phyloP scores from a whole-genome alignment of 2,113 vertebrate genomes.

The Struthio camelus region DNA sequence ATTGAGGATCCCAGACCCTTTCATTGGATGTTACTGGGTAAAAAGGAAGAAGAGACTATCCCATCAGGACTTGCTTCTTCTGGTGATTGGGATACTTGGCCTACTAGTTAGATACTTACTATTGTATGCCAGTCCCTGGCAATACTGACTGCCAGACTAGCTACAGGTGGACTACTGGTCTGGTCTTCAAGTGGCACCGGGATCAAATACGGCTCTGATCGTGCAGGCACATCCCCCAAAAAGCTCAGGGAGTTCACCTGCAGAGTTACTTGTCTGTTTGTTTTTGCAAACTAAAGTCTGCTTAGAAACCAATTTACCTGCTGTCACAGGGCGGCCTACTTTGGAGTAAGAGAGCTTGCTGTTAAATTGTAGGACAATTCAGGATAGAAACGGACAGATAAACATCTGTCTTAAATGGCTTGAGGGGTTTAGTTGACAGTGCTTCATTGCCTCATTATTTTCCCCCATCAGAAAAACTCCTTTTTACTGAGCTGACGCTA shows the following conservation, averaged over 20 bases:
- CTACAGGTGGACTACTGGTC: too few species aligned
- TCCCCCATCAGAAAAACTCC: not conserved
- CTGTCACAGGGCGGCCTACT: not conserved
- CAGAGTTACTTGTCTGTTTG: not conserved
- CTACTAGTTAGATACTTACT: not conserved
- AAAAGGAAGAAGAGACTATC: too few species aligned
- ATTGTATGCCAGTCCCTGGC: not conserved
- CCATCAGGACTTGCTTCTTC: not conserved
- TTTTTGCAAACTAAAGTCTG: not conserved
- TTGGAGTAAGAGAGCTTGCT: not conserved
- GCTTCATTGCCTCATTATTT: not conserved
- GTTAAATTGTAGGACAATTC: not conserved
- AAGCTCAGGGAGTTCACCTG: not conserved
- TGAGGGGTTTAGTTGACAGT: not conserved
- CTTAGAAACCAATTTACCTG: not conserved
- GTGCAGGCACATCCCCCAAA: not conserved
- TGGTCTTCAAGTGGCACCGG: not conserved
- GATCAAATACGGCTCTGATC: not conserved
- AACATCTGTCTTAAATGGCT: not conserved
- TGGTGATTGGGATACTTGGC: not conserved
- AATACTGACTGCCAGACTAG: too few species aligned
- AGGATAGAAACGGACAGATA: not conserved
- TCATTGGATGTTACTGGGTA: not conserved
- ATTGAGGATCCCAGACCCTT: not conserved
- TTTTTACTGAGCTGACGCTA: not conserved